These are phyloP conservation scores for Ageneiosus marmoratus DNA, from an alignment of 2,113 vertebrate species.

Conservation along the genomic window DNA sequence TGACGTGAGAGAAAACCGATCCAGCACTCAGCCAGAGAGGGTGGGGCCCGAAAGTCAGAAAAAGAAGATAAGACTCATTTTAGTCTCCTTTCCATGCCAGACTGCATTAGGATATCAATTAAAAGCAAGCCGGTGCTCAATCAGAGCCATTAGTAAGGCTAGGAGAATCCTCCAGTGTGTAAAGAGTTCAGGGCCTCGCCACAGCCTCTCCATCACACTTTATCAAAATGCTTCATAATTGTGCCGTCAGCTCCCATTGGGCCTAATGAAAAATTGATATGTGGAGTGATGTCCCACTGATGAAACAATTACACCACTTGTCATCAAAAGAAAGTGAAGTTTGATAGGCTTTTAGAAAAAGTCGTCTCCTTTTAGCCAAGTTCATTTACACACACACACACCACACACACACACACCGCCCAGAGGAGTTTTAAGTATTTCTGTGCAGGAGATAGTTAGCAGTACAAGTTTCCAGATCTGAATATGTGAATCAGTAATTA, in stretches of 20 bases:
- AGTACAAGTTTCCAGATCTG: conserved; percentile 2
- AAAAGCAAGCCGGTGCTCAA: conserved; percentile 32
- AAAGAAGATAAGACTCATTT: conserved; percentile 21
- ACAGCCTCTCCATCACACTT: conserved; percentile 49
- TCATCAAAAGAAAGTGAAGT: conserved; percentile 20
- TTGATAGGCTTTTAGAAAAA: conserved; percentile 30
- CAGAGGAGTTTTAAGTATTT: conserved; percentile 8
- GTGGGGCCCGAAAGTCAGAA: background rate
- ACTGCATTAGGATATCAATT: conserved; percentile 54
- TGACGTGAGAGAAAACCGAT: conserved; percentile 31
- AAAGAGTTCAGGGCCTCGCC: conserved; percentile 41
- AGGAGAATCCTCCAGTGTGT: conserved; percentile 39
- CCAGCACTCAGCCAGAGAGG: background rate
- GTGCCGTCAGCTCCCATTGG: conserved; percentile 53
- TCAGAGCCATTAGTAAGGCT: conserved; percentile 26
- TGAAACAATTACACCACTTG: conserved; percentile 22
- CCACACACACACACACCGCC: background rate
- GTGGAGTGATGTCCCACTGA: conserved; percentile 33
- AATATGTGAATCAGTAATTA: conserved; percentile 17
- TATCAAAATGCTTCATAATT: conserved; percentile 64
- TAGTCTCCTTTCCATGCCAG: conserved; percentile 23
- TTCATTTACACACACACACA: background rate
- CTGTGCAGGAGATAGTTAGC: background rate
- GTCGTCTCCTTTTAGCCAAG: background rate
- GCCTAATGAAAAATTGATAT: conserved; percentile 55